Conservation (phyloP, 1,140 invertebrate species). For the Chionoecetes opilio region DNA sequence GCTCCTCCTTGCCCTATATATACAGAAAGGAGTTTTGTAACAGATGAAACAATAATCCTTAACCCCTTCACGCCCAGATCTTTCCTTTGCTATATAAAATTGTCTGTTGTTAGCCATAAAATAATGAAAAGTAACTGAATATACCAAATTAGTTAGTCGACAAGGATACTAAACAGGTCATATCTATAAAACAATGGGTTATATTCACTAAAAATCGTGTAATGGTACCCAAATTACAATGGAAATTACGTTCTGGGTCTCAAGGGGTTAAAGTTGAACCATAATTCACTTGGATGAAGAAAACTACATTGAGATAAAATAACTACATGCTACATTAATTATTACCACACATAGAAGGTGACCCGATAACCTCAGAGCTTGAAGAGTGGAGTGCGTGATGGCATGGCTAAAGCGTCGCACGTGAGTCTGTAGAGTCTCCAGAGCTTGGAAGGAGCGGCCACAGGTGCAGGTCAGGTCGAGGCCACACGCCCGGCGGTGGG, state of each 20-base stretch:
- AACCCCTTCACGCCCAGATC: too few relatives aligned
- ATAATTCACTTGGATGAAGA: conserved; percentile 4
- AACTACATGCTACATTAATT: not conserved
- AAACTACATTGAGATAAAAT: not conserved
- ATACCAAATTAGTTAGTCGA: too few relatives aligned
- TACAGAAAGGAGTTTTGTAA: not conserved
- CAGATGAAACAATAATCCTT: not conserved
- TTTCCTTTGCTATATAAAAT: too few relatives aligned
- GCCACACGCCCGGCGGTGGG: conserved; percentile 61
- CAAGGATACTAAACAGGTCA: too few relatives aligned
- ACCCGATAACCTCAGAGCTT: conserved; percentile 56
- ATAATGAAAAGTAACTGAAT: too few relatives aligned
- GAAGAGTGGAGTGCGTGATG: conserved; percentile 60
- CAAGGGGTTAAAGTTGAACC: not conserved
- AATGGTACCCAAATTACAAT: too few relatives aligned
- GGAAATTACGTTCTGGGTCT: too few relatives aligned
- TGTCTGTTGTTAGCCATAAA: too few relatives aligned
- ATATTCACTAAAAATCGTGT: too few relatives aligned
- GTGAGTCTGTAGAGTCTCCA: conserved; percentile 75
- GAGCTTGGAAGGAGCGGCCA: conserved; percentile 36
- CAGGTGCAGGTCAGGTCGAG: conserved; percentile 56
- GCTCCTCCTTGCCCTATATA: conserved; percentile 49
- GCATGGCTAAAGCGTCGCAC: conserved; percentile 59
- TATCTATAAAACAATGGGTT: too few relatives aligned
- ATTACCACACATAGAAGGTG: not conserved